Conservation (phyloP, 2,797 vertebrate genomes). For the Lates japonicus region DNA sequence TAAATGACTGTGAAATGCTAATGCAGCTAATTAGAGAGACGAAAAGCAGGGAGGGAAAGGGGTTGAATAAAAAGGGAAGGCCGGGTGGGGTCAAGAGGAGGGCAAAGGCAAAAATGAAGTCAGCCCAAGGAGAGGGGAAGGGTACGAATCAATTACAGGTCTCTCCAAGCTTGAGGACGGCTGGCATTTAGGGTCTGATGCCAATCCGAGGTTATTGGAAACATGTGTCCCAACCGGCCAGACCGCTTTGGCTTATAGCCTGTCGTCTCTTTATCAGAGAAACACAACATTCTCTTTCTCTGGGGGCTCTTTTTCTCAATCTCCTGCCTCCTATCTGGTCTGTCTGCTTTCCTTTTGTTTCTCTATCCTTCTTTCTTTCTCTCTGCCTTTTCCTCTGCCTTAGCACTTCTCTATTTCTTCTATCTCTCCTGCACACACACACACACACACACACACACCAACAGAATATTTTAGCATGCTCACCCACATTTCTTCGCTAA, state of each 20-base stretch:
- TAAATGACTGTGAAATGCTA: slow-evolving; percentile 84
- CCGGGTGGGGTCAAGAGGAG: slow-evolving; percentile 68
- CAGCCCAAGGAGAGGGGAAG: slow-evolving; percentile 70
- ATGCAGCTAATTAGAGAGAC: slow-evolving; percentile 82
- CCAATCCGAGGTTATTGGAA: slow-evolving; percentile 65
- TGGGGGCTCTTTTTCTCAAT: slow-evolving; percentile 29
- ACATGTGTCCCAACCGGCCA: slow-evolving; percentile 60
- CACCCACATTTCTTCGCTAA: slow-evolving; percentile 35
- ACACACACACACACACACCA: background rate
- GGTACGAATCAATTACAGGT: slow-evolving; percentile 72
- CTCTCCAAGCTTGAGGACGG: slow-evolving; percentile 49
- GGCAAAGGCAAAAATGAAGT: slow-evolving; percentile 74
- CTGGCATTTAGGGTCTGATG: slow-evolving; percentile 59
- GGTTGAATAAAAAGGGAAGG: slow-evolving; percentile 55
- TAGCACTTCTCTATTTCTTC: slow-evolving; percentile 15
- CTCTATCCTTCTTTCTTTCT: slow-evolving; percentile 12
- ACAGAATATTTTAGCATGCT: slow-evolving; percentile 40
- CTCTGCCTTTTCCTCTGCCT: background rate
- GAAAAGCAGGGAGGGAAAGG: slow-evolving; percentile 55
- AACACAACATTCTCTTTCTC: slow-evolving; percentile 44
- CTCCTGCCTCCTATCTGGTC: slow-evolving; percentile 19
- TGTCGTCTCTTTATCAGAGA: slow-evolving; percentile 48
- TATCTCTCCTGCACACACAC: slow-evolving; percentile 29
- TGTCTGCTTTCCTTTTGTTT: slow-evolving; percentile 35
- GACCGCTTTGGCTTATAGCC: slow-evolving; percentile 44